Evolutionary conservation across 2,888 invertebrate genomes (phyloP), one percentile per base, ranked within the genome.

Genomic region (Catocala sponsa): DNA sequence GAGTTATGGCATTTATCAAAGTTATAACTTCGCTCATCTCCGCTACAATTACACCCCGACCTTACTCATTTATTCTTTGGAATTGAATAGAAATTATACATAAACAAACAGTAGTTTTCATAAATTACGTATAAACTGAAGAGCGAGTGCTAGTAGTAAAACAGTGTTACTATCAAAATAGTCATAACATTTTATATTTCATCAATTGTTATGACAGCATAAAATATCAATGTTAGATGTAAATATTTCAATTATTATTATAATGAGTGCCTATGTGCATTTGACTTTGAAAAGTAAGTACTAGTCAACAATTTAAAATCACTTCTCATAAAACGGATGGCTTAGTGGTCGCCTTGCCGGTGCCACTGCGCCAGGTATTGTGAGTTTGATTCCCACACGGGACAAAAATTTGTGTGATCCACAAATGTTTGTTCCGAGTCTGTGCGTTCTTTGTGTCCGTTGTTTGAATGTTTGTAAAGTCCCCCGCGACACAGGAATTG

Each of bases 41-140:
- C 12, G 44, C 12, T 44, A 15, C 46, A 46, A 0, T 15, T 9
- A 7, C 2, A 10, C 46, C 46, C 6, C 46, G 15, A 13, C 15
- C 13, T 46, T 15, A 46, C 6, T 13, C 2, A 46, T 7, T 12
- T 12, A 47, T 58, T 38, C 1, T 56, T 56, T 43, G 2, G 5
- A 44, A 38, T 60, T 50, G 38, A 50, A 60, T 49, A 38, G 50
- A 49, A 60, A 35, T 38, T 49, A 44, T 44, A 6, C 10, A 38
- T 41, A n/a, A 33, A 43, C 47, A 54, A 48, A 59, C 33, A 42
- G 42, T 50, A 38, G 55, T 59, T 51, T 55, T 49, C 12, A 12
- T 58, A 62, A 49, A 60, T 59, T 59, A 50, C 33, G 35, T 7
- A 53, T 60, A 51, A 47, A 12, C 13, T 12, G 5, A 44, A 44